Percentiles rank a stretch among this genome's conserved stretches.
These are phyloP conservation scores for Hymenopus coronatus DNA, from an alignment of 2,888 invertebrate genomes.

Conservation along the genomic window DNA sequence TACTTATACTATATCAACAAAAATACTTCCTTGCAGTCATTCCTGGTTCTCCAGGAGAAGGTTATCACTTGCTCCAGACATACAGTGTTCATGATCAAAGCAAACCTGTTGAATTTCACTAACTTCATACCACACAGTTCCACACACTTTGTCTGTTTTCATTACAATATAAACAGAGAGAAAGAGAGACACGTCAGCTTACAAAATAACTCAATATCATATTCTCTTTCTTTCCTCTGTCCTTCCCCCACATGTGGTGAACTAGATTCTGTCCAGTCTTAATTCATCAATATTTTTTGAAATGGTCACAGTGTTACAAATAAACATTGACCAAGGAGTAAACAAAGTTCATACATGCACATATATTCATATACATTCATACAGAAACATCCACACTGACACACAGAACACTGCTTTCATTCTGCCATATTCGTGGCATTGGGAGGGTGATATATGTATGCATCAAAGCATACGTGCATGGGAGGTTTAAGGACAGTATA, in stretches of 20 bases:
- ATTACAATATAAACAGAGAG: conserved; percentile 6
- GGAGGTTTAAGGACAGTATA: conserved; percentile 13
- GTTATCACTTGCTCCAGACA: background rate
- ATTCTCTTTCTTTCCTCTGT: conserved; percentile 24
- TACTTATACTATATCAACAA: background rate
- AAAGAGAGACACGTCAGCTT: conserved; percentile 11
- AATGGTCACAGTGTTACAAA: conserved; percentile 33
- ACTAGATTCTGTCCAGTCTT: conserved; percentile 32
- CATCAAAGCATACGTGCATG: background rate
- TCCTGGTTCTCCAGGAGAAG: background rate
- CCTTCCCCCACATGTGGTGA: conserved; percentile 24
- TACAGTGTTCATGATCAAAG: background rate
- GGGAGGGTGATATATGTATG: background rate
- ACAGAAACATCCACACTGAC: background rate
- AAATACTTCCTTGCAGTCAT: background rate
- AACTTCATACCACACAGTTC: background rate
- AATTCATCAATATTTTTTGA: conserved; percentile 23
- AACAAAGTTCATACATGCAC: conserved; percentile 24
- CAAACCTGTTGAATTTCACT: background rate
- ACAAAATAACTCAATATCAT: conserved; percentile 20
- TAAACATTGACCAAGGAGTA: conserved; percentile 25
- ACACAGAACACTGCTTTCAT: background rate
- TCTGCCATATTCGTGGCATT: conserved; percentile 8
- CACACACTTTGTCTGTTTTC: background rate
- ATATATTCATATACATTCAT: background rate